Evolutionary conservation across 2,113 vertebrate species (phyloP).

Genomic region (Lates calcarifer): DNA sequence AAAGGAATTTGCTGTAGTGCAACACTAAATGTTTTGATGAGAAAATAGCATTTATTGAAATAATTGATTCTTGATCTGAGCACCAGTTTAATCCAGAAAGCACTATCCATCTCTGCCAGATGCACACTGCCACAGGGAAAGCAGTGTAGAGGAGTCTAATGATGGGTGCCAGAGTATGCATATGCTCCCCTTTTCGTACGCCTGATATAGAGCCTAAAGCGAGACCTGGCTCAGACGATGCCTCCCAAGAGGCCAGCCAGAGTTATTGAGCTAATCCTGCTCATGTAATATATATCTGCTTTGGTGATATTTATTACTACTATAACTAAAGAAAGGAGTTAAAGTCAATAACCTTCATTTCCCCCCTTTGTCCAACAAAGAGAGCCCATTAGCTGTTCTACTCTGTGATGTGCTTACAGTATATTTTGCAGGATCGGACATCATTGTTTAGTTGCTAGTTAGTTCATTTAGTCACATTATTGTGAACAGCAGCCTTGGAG

Average conservation of each 20-base stretch:
- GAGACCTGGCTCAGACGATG: slow-evolving; percentile 28
- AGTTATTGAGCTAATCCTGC: slow-evolving; percentile 52
- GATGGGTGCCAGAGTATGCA: slow-evolving; percentile 31
- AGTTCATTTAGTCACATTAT: slow-evolving; percentile 28
- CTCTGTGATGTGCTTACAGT: slow-evolving; percentile 24
- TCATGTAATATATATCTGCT: slow-evolving; percentile 59
- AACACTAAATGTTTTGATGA: slow-evolving; percentile 3
- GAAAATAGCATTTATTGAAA: neutral
- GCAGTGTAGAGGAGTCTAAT: slow-evolving; percentile 6
- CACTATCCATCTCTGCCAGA: slow-evolving; percentile 35
- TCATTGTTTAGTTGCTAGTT: slow-evolving; percentile 24
- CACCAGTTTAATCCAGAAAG: neutral
- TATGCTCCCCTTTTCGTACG: slow-evolving; percentile 26
- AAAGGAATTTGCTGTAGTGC: neutral
- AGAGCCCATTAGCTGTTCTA: slow-evolving; percentile 40
- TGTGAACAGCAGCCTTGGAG: neutral
- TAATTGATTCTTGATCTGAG: slow-evolving; percentile 7
- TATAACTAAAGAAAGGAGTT: slow-evolving; percentile 52
- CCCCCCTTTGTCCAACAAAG: slow-evolving; percentile 34
- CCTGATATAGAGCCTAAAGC: slow-evolving; percentile 45
- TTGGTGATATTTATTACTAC: slow-evolving; percentile 59
- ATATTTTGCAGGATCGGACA: slow-evolving; percentile 10
- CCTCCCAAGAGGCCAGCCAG: slow-evolving; percentile 38
- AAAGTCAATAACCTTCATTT: slow-evolving; percentile 55
- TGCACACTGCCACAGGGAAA: slow-evolving; percentile 27